Evolutionary conservation across 2,113 vertebrate genomes (phyloP), one percentile per base, ranked within the genome.

Genomic region (Pomatorhinus ruficollis): DNA sequence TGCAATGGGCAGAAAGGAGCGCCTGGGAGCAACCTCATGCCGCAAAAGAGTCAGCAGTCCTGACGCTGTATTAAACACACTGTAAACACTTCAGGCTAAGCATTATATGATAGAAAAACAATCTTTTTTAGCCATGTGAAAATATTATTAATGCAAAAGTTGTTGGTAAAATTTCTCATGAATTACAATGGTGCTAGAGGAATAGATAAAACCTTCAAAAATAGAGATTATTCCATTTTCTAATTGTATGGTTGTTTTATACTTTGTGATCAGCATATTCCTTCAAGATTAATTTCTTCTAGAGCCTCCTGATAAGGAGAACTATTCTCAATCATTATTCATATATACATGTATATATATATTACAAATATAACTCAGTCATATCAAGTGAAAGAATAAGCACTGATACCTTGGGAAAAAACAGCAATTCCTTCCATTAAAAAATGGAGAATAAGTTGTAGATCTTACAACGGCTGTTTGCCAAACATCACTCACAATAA

Each of bases 91-190:
- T 82, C 22, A 85, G 35, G 39, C 25, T 21, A 79, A 49, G 76
- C 28, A 61, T 69, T 52, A n/a, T 27, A 5, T 25, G 24, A 52
- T 3, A 76, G 50, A 47, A 78, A 94, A 87, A 2, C 5, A 66
- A 45, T 30, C 0, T 1, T 2, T 23, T 80, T 63, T 30, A 89
- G 31, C 53, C 49, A 68, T 2, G 2, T 37, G 37, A 59, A 89
- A 95, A 42, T 8, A 35, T 49, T 76, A 24, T 49, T 71, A 35
- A 72, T 16, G 9, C 35, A 49, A 85, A 91, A 61, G 15, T 33
- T 69, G 10, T 56, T 0, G 0, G 20, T 39, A 77, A 70, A 65
- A 35, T 23, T 89, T 69, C 13, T 19, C 1, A 0, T 22, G 24
- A 5, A 2, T 54, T 64, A 72, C 6, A 78, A 19, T n/a, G 16